Evolutionary conservation across 2,113 vertebrate genomes (phyloP).

Genomic region (Peucedramus taeniatus): DNA sequence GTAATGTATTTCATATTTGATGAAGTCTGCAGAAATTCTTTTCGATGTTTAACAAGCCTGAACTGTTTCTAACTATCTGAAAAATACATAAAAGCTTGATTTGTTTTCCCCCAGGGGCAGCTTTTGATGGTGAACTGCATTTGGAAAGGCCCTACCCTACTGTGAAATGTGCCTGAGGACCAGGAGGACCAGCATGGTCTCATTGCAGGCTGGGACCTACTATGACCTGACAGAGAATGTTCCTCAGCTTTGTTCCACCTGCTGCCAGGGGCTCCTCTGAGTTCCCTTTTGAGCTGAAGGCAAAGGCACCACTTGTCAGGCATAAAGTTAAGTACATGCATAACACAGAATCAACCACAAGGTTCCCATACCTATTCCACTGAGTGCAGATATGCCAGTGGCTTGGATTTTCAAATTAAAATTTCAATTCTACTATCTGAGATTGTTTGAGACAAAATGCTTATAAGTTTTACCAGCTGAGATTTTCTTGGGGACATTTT

Average conservation of each 20-base stretch:
- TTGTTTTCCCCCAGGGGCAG: neutral
- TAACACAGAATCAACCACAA: neutral
- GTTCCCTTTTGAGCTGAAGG: neutral
- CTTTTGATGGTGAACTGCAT: neutral
- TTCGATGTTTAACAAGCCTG: neutral
- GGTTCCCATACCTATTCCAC: neutral
- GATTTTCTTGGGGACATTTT: neutral
- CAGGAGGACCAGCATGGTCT: rapidly evolving
- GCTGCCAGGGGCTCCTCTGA: neutral
- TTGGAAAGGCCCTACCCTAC: neutral
- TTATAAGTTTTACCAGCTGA: neutral
- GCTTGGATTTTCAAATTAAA: neutral
- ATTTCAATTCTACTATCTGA: neutral
- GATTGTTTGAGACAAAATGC: neutral
- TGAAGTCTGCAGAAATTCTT: neutral
- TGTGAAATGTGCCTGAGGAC: neutral
- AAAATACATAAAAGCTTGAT: neutral
- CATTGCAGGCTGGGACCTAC: rapidly evolving
- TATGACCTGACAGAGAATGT: rapidly evolving
- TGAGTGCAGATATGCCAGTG: neutral
- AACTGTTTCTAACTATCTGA: neutral
- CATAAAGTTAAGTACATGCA: neutral
- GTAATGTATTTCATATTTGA: neutral
- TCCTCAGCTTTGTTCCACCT: neutral
- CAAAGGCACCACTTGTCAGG: neutral